Percentiles rank a stretch among this genome's conserved stretches.
These are phyloP conservation scores for Danaus plexippus DNA, from an alignment of 1,140 invertebrate species.

Conservation along the genomic window DNA sequence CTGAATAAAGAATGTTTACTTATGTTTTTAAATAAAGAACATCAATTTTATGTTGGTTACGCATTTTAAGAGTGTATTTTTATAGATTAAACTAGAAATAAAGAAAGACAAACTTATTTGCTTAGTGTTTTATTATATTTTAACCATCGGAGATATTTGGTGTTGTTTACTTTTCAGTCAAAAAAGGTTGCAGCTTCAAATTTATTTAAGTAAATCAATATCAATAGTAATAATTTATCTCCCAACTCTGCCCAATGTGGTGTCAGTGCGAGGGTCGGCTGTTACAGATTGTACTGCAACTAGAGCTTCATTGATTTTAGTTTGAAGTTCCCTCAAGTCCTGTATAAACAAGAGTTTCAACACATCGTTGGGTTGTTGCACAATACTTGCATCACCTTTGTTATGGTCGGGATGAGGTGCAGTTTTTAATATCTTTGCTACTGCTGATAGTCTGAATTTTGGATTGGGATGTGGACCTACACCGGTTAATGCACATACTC, in stretches of 20 bases:
- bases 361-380: constrained; percentile 79
- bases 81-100: too few relatives aligned
- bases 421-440: constrained; percentile 87
- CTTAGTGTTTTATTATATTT: too few relatives aligned
- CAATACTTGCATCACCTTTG: constrained; percentile 72
- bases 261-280: constrained; percentile 97
- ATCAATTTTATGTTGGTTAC: too few relatives aligned
- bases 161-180: background rate
- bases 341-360: constrained; percentile 92
- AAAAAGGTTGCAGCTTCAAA: background rate
- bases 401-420: constrained; percentile 86
- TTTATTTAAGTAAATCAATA: background rate
- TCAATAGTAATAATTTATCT: constrained; percentile 38
- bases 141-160: too few relatives aligned
- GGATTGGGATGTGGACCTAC: constrained; percentile 63
- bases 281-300: constrained; percentile 93
- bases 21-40: too few relatives aligned
- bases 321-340: constrained; percentile 92
- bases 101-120: too few relatives aligned
- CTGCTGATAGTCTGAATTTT: constrained; percentile 63
- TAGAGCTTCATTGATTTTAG: constrained; percentile 94
- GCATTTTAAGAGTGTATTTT: too few relatives aligned
- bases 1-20: too few relatives aligned
- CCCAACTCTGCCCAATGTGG: constrained; percentile 94
- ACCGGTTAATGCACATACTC: constrained; percentile 49